These are phyloP conservation scores for Andrena hattorfiana DNA, from an alignment of 2,888 invertebrate genomes.

Conservation along the genomic window DNA sequence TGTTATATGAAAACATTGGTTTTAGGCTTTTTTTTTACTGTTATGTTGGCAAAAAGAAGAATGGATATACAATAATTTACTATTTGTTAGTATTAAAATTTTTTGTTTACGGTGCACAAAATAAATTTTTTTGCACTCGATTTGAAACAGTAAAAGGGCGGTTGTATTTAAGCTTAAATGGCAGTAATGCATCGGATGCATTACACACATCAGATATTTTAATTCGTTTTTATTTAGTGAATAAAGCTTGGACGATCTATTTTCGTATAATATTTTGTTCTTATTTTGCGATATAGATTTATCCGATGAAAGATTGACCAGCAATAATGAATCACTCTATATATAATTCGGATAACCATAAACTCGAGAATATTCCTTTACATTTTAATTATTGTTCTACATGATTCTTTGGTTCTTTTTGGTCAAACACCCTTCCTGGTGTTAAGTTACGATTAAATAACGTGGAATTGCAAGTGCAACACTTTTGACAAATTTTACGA, in stretches of 20 bases:
- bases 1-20: neutral
- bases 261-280: neutral
- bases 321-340: neutral
- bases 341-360: slow-evolving; percentile 28
- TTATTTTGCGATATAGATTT: neutral
- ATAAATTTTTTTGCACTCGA: neutral
- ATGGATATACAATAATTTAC: neutral
- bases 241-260: neutral
- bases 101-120: neutral
- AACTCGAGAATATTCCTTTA: slow-evolving; percentile 35
- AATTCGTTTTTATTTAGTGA: neutral
- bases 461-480: slow-evolving; percentile 38
- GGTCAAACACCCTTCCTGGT: slow-evolving; percentile 46
- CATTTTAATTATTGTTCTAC: slow-evolving; percentile 54
- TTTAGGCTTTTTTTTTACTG: neutral
- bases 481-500: neutral
- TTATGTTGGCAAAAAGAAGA: too few species aligned
- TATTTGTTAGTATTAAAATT: neutral
- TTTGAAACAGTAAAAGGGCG: neutral
- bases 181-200: neutral
- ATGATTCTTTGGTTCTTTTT: slow-evolving; percentile 59
- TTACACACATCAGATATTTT: too few species aligned
- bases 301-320: neutral
- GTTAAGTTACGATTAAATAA: slow-evolving; percentile 37
- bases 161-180: neutral